Evolutionary conservation across 2,888 invertebrate species (phyloP).

Genomic region (Callimorpha dominula): DNA sequence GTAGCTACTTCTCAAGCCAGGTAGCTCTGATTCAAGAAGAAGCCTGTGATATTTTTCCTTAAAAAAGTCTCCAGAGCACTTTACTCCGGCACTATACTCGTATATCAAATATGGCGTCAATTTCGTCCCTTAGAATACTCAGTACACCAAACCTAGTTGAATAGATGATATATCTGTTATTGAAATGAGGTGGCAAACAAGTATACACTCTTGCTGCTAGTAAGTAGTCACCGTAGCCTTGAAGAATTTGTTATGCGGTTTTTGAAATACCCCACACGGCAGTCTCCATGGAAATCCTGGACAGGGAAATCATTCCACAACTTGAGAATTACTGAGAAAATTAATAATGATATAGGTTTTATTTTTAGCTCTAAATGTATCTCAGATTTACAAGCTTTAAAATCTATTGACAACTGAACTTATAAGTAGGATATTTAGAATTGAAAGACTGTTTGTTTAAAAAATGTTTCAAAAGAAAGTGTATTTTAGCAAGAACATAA

Average conservation of each 20-base stretch:
- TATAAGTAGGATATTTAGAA: not conserved
- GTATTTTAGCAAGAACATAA: not conserved
- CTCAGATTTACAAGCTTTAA: not conserved
- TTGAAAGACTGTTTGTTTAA: not conserved
- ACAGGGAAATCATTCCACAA: not conserved
- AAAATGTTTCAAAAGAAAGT: not conserved
- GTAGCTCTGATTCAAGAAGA: not conserved
- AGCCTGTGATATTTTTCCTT: not conserved
- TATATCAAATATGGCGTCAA: too few relatives aligned
- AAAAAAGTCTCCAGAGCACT: not conserved
- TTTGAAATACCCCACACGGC: not conserved
- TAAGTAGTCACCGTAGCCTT: not conserved
- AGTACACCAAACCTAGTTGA: too few relatives aligned
- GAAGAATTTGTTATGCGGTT: not conserved
- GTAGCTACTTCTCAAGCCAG: too few relatives aligned
- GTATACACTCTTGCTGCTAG: too few relatives aligned
- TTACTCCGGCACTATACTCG: not conserved
- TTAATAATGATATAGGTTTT: too few relatives aligned
- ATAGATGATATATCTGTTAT: not conserved
- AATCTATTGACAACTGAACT: not conserved
- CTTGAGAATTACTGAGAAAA: not conserved
- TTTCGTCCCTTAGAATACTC: not conserved
- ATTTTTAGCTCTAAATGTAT: not conserved
- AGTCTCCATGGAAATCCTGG: not conserved
- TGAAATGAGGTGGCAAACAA: not conserved